phyloP scores from a whole-genome alignment of 2,113 vertebrate genomes.

The Lichenostomus cassidix region DNA sequence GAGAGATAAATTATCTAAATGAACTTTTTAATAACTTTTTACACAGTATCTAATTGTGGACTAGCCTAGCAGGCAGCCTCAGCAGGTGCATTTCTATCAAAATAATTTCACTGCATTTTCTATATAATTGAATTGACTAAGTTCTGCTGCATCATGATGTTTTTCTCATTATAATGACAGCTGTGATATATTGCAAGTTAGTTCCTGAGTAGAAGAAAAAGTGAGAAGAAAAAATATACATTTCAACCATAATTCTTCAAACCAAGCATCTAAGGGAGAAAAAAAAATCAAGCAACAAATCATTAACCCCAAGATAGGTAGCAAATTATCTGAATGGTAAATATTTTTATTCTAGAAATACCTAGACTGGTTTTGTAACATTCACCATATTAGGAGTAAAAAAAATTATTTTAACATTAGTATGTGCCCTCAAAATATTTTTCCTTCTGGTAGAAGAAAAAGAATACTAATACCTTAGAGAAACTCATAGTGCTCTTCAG shows the following conservation, averaged over 20 bases:
- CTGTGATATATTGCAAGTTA: conserved; percentile 48
- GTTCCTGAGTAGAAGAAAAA: not conserved
- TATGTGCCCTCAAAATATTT: not conserved
- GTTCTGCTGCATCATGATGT: conserved; percentile 56
- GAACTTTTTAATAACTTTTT: conserved; percentile 54
- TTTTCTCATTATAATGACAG: conserved; percentile 59
- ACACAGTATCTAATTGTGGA: conserved; percentile 35
- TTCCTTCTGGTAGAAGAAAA: not conserved
- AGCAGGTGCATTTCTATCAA: conserved; percentile 51
- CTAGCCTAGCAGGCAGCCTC: conserved; percentile 34
- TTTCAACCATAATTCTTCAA: not conserved
- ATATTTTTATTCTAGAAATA: not conserved
- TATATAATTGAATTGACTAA: conserved; percentile 59
- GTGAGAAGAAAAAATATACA: not conserved
- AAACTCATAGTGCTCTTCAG: not conserved
- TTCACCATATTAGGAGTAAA: not conserved
- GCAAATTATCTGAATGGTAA: not conserved
- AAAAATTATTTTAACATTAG: not conserved
- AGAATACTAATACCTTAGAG: not conserved
- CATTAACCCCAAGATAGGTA: not conserved
- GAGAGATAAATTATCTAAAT: conserved; percentile 17
- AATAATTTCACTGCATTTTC: conserved; percentile 57
- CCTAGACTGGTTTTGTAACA: not conserved
- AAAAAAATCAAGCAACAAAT: not conserved
- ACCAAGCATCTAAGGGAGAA: not conserved